phyloP scores from a whole-genome alignment of 2,888 invertebrate genomes.

The Pardosa pseudoannulata region DNA sequence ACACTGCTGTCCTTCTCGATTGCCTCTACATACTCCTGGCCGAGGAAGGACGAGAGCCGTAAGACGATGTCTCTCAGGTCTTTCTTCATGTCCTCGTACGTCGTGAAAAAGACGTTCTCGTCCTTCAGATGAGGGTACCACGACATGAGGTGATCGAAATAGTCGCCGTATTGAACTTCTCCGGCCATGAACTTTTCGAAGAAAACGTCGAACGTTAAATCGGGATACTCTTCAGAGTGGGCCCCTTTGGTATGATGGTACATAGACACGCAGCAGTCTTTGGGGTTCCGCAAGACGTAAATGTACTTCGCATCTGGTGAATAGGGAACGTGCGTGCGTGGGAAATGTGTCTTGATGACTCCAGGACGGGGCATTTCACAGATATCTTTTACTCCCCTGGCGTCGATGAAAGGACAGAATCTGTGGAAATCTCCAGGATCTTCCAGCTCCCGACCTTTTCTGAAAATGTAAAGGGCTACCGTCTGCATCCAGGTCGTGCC shows the following conservation, averaged over 20 bases:
- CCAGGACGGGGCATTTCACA: slow-evolving; percentile 41
- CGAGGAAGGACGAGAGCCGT: slow-evolving; percentile 71
- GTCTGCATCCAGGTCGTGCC: slow-evolving; percentile 71
- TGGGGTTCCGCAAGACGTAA: slow-evolving; percentile 79
- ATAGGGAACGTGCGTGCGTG: slow-evolving; percentile 67
- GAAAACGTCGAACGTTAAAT: slow-evolving; percentile 76
- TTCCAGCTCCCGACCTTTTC: slow-evolving; percentile 41
- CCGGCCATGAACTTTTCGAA: slow-evolving; percentile 77
- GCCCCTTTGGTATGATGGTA: slow-evolving; percentile 75
- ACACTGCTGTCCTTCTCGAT: slow-evolving; percentile 14
- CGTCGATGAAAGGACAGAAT: slow-evolving; percentile 49
- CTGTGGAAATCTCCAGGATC: slow-evolving; percentile 1
- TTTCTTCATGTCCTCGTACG: slow-evolving; percentile 78
- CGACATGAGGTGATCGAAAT: slow-evolving; percentile 66
- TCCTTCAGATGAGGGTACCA: slow-evolving; percentile 73
- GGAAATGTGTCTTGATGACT: slow-evolving; percentile 76
- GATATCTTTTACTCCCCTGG: slow-evolving; percentile 24
- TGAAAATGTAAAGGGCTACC: slow-evolving; percentile 44
- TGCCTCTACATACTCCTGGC: slow-evolving; percentile 5
- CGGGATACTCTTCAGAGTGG: slow-evolving; percentile 7
- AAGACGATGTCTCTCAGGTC: slow-evolving; percentile 69
- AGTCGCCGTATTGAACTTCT: slow-evolving; percentile 74
- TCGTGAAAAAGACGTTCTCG: slow-evolving; percentile 77
- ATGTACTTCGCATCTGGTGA: slow-evolving; percentile 74
- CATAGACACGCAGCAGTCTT: slow-evolving; percentile 78